Evolutionary conservation across 2,113 vertebrate genomes (phyloP).

Genomic region (Passer montanus): DNA sequence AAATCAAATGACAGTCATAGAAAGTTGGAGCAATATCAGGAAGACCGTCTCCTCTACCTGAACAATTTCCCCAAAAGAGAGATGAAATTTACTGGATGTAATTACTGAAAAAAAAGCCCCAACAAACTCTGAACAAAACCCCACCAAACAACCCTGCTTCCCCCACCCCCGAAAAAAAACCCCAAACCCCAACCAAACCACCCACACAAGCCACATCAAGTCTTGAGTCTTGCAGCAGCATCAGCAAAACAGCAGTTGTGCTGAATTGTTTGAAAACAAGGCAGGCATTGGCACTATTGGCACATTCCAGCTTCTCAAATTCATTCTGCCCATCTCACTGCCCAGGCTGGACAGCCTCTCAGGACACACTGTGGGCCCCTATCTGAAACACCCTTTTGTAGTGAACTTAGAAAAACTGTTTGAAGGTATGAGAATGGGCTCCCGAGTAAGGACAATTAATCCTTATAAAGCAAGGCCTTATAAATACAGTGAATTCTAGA

Average conservation of each 20-base stretch:
- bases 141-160: no score
- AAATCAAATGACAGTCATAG: neutral
- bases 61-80: neutral
- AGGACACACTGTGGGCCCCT: neutral
- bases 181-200: neutral
- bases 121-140: neutral
- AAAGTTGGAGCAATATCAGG: neutral
- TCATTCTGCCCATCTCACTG: neutral
- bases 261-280: neutral
- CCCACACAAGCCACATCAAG: neutral
- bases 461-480: neutral
- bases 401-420: neutral
- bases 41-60: neutral
- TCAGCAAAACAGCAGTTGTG: accelerated
- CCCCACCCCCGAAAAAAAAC: accelerated
- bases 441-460: neutral
- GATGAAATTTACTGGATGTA: neutral
- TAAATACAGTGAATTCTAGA: neutral
- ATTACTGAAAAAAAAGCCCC: neutral
- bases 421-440: neutral
- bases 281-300: neutral
- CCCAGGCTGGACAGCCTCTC: neutral
- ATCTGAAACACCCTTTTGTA: neutral
- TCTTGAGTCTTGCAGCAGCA: neutral
- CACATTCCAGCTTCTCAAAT: no score